Conservation (phyloP, 2,888 invertebrate species). For the Hirudinaria manillensis region DNA sequence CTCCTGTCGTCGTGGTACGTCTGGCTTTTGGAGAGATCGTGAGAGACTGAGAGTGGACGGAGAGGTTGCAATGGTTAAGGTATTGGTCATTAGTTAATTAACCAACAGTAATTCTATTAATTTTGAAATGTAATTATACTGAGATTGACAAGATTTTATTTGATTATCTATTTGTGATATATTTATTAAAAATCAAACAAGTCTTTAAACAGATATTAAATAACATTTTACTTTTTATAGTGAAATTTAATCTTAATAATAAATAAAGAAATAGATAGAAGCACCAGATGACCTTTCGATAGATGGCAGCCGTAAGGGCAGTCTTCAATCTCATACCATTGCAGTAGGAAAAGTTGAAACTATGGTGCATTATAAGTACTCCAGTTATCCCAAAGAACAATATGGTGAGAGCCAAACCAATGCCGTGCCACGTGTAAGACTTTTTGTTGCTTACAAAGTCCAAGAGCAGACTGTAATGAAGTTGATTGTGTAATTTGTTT, state of each 20-base stretch:
- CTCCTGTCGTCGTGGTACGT: constrained; percentile 56
- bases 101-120: neutral
- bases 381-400: constrained; percentile 33
- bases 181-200: no score
- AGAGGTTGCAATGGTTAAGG: constrained; percentile 48
- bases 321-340: constrained; percentile 37
- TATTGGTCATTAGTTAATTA: constrained; percentile 34
- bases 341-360: constrained; percentile 36
- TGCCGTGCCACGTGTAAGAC: constrained; percentile 39
- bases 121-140: no score
- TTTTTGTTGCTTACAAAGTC: constrained; percentile 33
- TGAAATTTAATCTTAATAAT: no score
- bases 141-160: no score
- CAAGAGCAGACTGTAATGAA: constrained; percentile 34
- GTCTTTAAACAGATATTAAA: no score
- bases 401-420: constrained; percentile 35
- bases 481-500: neutral
- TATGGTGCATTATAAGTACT: constrained; percentile 35
- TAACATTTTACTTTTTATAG: no score
- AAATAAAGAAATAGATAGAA: no score
- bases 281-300: constrained; percentile 38
- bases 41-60: constrained; percentile 13
- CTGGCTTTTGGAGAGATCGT: constrained; percentile 54
- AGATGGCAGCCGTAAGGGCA: constrained; percentile 38
- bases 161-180: no score